Percentiles rank a stretch among this genome's conserved stretches.
Evolutionary conservation across 2,113 vertebrate species (phyloP).

Genomic region (rabbit (Oryctolagus cuniculus)): DNA sequence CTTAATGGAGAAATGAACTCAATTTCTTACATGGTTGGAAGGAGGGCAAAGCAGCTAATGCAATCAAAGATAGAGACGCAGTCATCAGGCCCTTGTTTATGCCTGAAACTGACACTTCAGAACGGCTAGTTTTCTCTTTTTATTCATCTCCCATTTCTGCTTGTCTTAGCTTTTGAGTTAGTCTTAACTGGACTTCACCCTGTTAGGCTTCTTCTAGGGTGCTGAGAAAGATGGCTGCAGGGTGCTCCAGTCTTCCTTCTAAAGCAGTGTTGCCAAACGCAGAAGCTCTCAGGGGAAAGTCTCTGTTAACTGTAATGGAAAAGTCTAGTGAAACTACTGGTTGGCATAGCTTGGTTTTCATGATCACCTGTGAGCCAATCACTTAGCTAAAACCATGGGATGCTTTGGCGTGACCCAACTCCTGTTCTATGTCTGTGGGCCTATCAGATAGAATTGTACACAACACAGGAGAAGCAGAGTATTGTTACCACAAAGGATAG

Average conservation of each 20-base stretch:
- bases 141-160: not conserved
- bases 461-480: not conserved
- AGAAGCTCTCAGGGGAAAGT: not conserved
- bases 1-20: not conserved
- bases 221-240: not conserved
- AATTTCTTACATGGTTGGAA: not conserved
- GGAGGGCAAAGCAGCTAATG: not conserved
- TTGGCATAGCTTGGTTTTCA: not conserved
- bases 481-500: not conserved
- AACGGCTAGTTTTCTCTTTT: not conserved
- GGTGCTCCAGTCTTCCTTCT: not conserved
- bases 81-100: not conserved
- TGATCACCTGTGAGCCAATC: not conserved
- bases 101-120: not conserved
- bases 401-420: not conserved
- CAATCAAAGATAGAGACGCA: not conserved
- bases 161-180: constrained; percentile 10
- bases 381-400: not conserved
- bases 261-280: not conserved
- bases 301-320: not conserved
- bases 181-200: not conserved
- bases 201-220: not conserved
- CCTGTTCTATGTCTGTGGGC: not conserved
- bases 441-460: not conserved
- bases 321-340: not conserved